Evolutionary conservation across 2,113 vertebrate species (phyloP).

Genomic region (Paratilapia polleni): DNA sequence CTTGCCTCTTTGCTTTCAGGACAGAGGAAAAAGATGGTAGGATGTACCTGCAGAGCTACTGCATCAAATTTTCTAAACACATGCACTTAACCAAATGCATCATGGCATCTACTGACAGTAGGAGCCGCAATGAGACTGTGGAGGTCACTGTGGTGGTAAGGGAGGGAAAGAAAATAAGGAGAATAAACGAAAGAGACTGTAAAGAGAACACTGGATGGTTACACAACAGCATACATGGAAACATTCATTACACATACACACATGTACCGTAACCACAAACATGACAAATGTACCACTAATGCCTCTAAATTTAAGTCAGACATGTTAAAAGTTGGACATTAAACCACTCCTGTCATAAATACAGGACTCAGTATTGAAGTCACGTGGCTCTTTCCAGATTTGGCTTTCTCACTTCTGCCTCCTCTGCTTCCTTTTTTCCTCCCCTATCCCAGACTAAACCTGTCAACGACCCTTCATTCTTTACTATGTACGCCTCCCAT

Average conservation of each 20-base stretch:
- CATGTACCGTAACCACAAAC: background rate
- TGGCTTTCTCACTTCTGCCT: background rate
- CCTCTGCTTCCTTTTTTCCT: conserved; percentile 32
- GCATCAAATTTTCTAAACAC: conserved; percentile 2
- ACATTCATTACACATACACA: background rate
- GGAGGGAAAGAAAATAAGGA: background rate
- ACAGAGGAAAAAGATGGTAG: background rate
- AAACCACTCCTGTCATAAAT: conserved; percentile 15
- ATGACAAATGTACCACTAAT: background rate
- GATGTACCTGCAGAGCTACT: background rate
- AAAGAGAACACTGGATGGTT: conserved; percentile 15
- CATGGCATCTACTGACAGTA: conserved; percentile 3
- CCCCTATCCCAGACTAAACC: conserved; percentile 44
- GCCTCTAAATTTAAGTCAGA: conserved; percentile 6
- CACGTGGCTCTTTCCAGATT: conserved; percentile 55
- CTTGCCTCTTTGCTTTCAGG: conserved; percentile 7
- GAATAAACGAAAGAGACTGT: conserved; percentile 4
- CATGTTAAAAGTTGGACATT: conserved; percentile 16
- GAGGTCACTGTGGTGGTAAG: conserved; percentile 30
- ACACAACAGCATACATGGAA: conserved; percentile 29
- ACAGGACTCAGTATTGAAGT: conserved; percentile 26
- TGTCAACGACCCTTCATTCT: conserved; percentile 51
- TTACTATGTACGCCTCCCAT: conserved; percentile 48
- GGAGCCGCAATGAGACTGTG: conserved; percentile 20
- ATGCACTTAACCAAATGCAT: conserved; percentile 13